phyloP scores from a whole-genome alignment of 2,113 vertebrate genomes.

The Steatornis caripensis region DNA sequence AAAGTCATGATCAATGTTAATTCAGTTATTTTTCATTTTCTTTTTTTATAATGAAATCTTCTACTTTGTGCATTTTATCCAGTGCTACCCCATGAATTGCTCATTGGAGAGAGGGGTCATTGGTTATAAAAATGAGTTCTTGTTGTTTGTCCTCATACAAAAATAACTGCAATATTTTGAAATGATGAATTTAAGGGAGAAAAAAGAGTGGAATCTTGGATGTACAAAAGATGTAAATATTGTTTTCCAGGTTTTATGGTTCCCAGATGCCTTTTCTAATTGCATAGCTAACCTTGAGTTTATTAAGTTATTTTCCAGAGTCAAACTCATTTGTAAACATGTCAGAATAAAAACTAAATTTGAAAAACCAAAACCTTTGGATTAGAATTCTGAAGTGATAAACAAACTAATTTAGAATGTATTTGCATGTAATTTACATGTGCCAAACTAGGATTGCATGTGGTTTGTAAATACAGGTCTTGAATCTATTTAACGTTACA shows the following conservation, averaged over 20 bases:
- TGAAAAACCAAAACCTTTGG: conserved; percentile 68
- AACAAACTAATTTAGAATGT: conserved; percentile 78
- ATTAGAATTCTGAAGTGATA: conserved; percentile 76
- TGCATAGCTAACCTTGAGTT: conserved; percentile 75
- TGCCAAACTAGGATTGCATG: conserved; percentile 74
- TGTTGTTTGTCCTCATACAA: conserved; percentile 16
- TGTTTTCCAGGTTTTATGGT: conserved; percentile 73
- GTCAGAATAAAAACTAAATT: conserved; percentile 75
- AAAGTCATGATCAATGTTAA: conserved; percentile 70
- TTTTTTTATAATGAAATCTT: conserved; percentile 64
- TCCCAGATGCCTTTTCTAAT: conserved; percentile 77
- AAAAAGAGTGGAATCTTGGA: conserved; percentile 53
- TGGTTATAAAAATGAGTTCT: conserved; percentile 55
- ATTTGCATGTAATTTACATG: conserved; percentile 79
- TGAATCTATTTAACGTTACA: conserved; percentile 65
- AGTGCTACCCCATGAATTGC: conserved; percentile 36
- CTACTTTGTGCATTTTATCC: conserved; percentile 63
- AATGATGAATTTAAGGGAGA: conserved; percentile 19
- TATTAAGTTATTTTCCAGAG: conserved; percentile 81
- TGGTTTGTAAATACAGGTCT: conserved; percentile 68
- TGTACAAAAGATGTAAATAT: conserved; percentile 73
- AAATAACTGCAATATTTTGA: conserved; percentile 59
- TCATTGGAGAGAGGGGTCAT: conserved; percentile 35
- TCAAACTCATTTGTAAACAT: conserved; percentile 80
- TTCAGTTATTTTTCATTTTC: conserved; percentile 70